phyloP scores from a whole-genome alignment of 1,140 invertebrate genomes.

The Euborellia annulipes region DNA sequence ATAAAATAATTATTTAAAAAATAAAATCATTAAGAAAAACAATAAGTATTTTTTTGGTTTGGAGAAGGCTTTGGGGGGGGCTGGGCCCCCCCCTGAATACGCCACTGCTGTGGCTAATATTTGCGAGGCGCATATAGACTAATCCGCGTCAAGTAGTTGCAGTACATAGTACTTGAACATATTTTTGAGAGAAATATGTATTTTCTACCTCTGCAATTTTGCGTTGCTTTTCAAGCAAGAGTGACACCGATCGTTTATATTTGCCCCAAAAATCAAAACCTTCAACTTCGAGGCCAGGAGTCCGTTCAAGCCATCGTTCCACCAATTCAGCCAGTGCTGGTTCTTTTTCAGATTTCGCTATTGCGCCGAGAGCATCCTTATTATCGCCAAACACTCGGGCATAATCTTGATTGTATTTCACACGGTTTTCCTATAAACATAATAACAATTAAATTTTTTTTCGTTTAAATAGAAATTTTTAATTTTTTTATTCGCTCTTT shows the following conservation, averaged over 20 bases:
- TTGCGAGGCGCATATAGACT: too few species aligned
- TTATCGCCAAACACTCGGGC: conserved; percentile 70
- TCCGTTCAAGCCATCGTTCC: conserved; percentile 85
- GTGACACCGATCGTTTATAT: conserved; percentile 61
- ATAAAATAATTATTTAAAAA: too few species aligned
- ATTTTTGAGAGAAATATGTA: neutral
- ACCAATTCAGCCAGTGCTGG: conserved; percentile 72
- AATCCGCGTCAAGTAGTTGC: too few species aligned
- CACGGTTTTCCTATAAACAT: conserved; percentile 50
- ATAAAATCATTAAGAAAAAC: too few species aligned
- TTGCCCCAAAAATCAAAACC: conserved; percentile 92
- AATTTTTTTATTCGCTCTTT: too few species aligned
- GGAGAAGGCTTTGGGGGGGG: too few species aligned
- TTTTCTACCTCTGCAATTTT: conserved; percentile 35
- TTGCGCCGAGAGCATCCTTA: conserved; percentile 45
- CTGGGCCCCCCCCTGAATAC: too few species aligned
- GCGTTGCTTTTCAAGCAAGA: conserved; percentile 52
- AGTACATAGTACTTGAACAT: too few species aligned
- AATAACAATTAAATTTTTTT: conserved; percentile 4
- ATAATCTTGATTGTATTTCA: conserved; percentile 90
- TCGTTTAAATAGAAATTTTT: too few species aligned
- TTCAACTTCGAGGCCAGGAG: conserved; percentile 67
- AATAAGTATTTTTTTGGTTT: too few species aligned
- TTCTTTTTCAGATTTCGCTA: conserved; percentile 64
- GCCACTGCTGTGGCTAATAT: neutral